These are phyloP conservation scores for Aldabrachelys gigantea DNA, from an alignment of 2,113 vertebrate species.

Conservation along the genomic window DNA sequence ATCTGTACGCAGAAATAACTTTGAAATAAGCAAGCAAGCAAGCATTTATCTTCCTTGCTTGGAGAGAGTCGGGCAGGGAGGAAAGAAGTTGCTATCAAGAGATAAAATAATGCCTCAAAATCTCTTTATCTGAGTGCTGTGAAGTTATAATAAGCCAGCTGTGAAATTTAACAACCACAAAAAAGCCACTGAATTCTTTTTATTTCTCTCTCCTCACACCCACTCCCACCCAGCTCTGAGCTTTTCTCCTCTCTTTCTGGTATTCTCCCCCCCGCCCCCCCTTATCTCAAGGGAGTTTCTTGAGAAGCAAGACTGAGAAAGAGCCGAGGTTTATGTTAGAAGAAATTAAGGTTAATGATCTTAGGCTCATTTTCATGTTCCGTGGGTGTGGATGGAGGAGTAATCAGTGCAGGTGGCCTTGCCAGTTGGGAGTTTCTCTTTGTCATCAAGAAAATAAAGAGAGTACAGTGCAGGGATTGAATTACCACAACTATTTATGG, in stretches of 20 bases:
- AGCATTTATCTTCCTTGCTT: slow-evolving; percentile 59
- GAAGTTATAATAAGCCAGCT: slow-evolving; percentile 74
- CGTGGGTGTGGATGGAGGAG: slow-evolving; percentile 84
- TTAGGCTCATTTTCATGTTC: slow-evolving; percentile 85
- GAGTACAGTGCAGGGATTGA: slow-evolving; percentile 76
- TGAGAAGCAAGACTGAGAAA: slow-evolving; percentile 69
- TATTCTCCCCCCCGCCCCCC: neutral
- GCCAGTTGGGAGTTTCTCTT: slow-evolving; percentile 84
- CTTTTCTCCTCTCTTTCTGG: neutral
- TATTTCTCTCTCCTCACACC: neutral
- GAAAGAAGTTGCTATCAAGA: slow-evolving; percentile 40
- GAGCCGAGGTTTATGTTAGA: slow-evolving; percentile 81
- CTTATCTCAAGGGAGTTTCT: slow-evolving; percentile 69
- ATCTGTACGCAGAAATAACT: slow-evolving; percentile 45
- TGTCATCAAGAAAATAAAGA: slow-evolving; percentile 85
- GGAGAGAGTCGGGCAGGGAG: neutral
- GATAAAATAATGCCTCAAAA: slow-evolving; percentile 48
- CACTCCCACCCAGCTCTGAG: neutral
- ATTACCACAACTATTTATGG: slow-evolving; percentile 82
- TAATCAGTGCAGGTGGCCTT: slow-evolving; percentile 87
- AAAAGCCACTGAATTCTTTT: slow-evolving; percentile 46
- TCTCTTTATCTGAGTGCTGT: slow-evolving; percentile 63
- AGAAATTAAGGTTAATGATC: slow-evolving; percentile 86
- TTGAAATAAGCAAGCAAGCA: neutral
- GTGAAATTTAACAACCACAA: slow-evolving; percentile 22